Conservation (phyloP, 2,113 vertebrate genomes). For the Salminus brasiliensis region DNA sequence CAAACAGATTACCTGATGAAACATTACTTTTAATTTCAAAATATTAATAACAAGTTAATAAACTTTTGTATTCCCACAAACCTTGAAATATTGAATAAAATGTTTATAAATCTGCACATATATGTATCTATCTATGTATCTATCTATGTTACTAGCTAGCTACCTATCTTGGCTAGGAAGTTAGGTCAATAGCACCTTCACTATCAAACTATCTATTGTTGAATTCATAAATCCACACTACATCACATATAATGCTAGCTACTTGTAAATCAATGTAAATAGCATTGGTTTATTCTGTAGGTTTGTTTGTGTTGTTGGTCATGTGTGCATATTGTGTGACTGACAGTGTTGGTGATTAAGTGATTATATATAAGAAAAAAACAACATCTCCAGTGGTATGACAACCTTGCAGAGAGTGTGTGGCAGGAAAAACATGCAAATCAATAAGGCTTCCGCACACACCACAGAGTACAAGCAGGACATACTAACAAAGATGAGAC, state of each 20-base stretch:
- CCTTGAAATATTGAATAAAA: too few species aligned
- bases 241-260: background rate
- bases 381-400: conserved; percentile 89
- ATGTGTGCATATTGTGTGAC: conserved; percentile 79
- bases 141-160: background rate
- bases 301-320: background rate
- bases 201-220: too few species aligned
- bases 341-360: conserved; percentile 99
- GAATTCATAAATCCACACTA: too few species aligned
- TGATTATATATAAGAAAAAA: conserved; percentile 96
- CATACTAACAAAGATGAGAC: conserved; percentile 68
- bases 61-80: too few species aligned
- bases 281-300: background rate
- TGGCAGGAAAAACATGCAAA: conserved; percentile 87
- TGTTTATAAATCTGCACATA: too few species aligned
- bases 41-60: too few species aligned
- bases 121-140: background rate
- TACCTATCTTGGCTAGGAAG: too few species aligned
- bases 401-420: conserved; percentile 96
- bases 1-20: too few species aligned
- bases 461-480: conserved; percentile 62
- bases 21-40: too few species aligned
- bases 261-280: too few species aligned
- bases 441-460: conserved; percentile 90
- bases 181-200: too few species aligned